phyloP scores from a whole-genome alignment of 2,113 vertebrate species.

The Tauraco erythrolophus region DNA sequence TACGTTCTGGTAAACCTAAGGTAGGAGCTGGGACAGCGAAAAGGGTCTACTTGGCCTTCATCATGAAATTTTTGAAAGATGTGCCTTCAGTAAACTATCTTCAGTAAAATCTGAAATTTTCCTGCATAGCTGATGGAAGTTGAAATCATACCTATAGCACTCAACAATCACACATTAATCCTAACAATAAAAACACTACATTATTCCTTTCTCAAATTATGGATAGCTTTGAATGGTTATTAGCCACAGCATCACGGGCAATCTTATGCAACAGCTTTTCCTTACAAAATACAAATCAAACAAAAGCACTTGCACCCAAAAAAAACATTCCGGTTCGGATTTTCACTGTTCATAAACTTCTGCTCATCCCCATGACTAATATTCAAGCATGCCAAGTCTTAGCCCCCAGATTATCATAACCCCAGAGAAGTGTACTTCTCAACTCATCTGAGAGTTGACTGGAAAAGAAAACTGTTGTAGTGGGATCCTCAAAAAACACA shows the following conservation, averaged over 20 bases:
- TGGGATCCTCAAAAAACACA: neutral
- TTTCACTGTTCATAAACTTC: neutral
- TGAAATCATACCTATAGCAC: neutral
- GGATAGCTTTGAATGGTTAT: neutral
- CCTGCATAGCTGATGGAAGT: neutral
- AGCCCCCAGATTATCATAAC: neutral
- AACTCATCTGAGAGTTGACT: neutral
- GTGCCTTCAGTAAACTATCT: neutral
- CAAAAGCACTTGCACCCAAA: neutral
- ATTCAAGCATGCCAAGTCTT: neutral
- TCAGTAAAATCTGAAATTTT: neutral
- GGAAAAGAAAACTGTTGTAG: neutral
- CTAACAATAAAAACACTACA: neutral
- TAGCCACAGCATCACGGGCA: neutral
- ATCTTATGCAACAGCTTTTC: neutral
- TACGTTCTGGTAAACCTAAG: neutral
- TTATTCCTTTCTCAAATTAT: neutral
- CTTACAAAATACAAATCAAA: neutral
- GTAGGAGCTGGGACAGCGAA: neutral
- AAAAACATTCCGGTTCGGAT: neutral
- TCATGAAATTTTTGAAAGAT: neutral
- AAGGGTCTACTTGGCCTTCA: neutral
- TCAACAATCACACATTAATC: neutral
- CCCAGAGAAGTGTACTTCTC: neutral
- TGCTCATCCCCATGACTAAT: neutral